Evolutionary conservation across 2,797 vertebrate species (phyloP).

Genomic region (Mormyrus hasselquistii): DNA sequence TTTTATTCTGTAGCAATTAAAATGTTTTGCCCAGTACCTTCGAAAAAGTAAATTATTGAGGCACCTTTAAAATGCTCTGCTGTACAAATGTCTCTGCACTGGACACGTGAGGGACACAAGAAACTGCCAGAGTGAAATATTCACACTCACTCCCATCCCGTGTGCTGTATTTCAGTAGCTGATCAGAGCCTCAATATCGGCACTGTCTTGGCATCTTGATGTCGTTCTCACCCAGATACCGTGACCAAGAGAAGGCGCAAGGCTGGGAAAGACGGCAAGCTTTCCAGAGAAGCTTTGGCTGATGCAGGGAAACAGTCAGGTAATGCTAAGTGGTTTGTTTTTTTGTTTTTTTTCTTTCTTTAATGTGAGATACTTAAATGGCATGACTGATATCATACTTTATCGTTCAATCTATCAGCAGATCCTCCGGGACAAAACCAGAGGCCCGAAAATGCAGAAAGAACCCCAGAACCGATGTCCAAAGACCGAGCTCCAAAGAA

Average conservation of each 20-base stretch:
- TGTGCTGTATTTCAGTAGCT: background rate
- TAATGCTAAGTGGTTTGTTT: conserved; percentile 27
- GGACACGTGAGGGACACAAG: background rate
- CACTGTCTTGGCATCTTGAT: background rate
- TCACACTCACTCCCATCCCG: background rate
- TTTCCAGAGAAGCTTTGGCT: conserved; percentile 32
- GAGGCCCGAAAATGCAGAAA: conserved; percentile 9
- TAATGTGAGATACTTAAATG: background rate
- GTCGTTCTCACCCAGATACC: conserved; percentile 39
- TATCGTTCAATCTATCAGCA: conserved; percentile 25
- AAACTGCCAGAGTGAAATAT: background rate
- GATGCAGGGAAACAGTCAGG: conserved; percentile 47
- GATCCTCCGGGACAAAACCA: conserved; percentile 28
- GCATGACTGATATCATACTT: background rate
- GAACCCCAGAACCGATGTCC: conserved; percentile 43
- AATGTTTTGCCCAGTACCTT: background rate
- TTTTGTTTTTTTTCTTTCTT: background rate
- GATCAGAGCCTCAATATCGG: background rate
- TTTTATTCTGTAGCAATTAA: background rate
- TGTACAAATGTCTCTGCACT: background rate
- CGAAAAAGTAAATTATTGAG: background rate
- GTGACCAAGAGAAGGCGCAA: conserved; percentile 54
- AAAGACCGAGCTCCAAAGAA: conserved; percentile 45
- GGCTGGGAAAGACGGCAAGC: conserved; percentile 33
- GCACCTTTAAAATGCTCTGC: background rate